Conservation (phyloP, 2,888 invertebrate species). For the Monopis laevigella region DNA sequence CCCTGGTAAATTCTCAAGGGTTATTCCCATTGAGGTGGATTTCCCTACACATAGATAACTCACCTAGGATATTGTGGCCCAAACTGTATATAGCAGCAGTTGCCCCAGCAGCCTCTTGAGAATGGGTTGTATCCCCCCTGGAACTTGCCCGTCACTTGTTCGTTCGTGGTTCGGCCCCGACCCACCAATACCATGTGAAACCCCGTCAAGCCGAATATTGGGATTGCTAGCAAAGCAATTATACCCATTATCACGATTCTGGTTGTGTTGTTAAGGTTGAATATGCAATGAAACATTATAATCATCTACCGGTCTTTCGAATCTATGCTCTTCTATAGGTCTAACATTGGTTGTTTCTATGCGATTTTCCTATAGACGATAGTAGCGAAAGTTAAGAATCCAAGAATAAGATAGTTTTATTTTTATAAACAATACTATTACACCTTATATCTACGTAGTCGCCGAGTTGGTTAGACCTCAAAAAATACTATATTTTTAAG, state of each 20-base stretch:
- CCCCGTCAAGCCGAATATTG: conserved; percentile 96
- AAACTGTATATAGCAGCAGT: conserved; percentile 95
- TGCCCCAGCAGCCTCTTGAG: conserved; percentile 93
- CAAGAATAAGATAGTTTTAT: too few species aligned
- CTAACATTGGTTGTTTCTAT: too few species aligned
- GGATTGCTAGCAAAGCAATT: conserved; percentile 91
- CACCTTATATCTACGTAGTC: too few species aligned
- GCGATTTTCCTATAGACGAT: too few species aligned
- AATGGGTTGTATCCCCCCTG: conserved; percentile 99
- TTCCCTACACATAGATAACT: conserved; percentile 26
- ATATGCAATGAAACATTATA: not conserved
- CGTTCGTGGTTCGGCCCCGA: conserved; percentile 97
- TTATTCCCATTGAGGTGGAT: too few species aligned
- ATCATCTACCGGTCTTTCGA: not conserved
- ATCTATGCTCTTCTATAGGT: too few species aligned
- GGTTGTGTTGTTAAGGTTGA: conserved; percentile 19
- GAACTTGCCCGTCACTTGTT: conserved; percentile 99
- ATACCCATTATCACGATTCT: conserved; percentile 93
- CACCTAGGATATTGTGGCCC: conserved; percentile 98
- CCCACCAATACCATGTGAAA: conserved; percentile 98
- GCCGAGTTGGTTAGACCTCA: too few species aligned
- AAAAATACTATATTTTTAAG: too few species aligned
- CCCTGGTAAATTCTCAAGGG: too few species aligned
- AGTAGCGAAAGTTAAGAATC: too few species aligned
- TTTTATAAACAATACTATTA: too few species aligned